phyloP scores from a whole-genome alignment of 2,888 invertebrate genomes.

The Pyrochroa serraticornis region DNA sequence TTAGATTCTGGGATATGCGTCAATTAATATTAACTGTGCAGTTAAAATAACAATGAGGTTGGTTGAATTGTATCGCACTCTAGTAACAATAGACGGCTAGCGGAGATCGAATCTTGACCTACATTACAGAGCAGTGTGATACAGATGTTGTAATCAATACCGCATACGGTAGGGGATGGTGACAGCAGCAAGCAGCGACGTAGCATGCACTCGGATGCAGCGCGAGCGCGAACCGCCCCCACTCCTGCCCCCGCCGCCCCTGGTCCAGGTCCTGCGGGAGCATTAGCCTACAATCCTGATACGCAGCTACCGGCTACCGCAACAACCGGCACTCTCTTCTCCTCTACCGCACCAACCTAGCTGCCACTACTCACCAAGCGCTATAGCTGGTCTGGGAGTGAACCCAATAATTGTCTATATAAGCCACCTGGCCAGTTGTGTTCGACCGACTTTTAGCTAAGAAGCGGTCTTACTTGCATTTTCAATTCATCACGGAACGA shows the following conservation, averaged over 20 bases:
- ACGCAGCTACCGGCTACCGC: conserved; percentile 41
- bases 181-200: conserved; percentile 32
- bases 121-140: conserved; percentile 45
- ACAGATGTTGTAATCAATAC: conserved; percentile 53
- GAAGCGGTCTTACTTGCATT: conserved; percentile 38
- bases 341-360: conserved; percentile 24
- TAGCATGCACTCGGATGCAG: conserved; percentile 29
- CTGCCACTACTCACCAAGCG: conserved; percentile 5
- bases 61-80: neutral
- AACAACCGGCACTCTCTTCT: conserved; percentile 31
- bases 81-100: conserved; percentile 18
- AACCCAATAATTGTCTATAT: conserved; percentile 39
- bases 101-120: conserved; percentile 51
- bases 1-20: neutral
- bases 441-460: conserved; percentile 32
- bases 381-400: conserved; percentile 19
- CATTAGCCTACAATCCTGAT: conserved; percentile 50
- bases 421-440: conserved; percentile 43
- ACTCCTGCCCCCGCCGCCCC: conserved; percentile 32
- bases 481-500: conserved; percentile 32
- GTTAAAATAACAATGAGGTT: too few species aligned
- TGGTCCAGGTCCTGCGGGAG: conserved; percentile 43
- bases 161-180: conserved; percentile 44
- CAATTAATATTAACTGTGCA: conserved; percentile 3
- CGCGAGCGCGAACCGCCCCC: conserved; percentile 28